These are phyloP conservation scores for Drosophila gaucha DNA, from an alignment of 2,888 invertebrate genomes.

Conservation along the genomic window DNA sequence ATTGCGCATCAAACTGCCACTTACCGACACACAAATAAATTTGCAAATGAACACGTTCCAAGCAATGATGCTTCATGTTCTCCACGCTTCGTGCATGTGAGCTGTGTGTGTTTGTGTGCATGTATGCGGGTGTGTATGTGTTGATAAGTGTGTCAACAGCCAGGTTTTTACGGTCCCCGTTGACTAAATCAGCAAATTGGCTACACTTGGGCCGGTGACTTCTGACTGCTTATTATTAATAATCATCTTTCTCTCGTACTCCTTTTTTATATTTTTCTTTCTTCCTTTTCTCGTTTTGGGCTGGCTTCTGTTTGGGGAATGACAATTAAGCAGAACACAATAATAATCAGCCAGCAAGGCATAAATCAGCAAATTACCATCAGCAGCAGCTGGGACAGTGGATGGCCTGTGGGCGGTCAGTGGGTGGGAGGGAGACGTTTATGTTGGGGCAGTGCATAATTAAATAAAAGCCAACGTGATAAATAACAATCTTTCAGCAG, in stretches of 20 bases:
- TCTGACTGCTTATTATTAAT: slow-evolving; percentile 62
- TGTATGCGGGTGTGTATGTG: slow-evolving; percentile 39
- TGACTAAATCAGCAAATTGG: slow-evolving; percentile 76
- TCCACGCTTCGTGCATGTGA: slow-evolving; percentile 11
- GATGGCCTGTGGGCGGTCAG: background rate
- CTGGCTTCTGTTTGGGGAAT: slow-evolving; percentile 57
- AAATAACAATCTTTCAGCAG: slow-evolving; percentile 74
- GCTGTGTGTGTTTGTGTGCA: slow-evolving; percentile 11
- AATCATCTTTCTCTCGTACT: slow-evolving; percentile 29
- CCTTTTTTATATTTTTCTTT: slow-evolving; percentile 12
- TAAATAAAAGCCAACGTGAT: slow-evolving; percentile 77
- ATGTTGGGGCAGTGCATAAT: slow-evolving; percentile 49
- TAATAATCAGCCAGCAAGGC: slow-evolving; percentile 70
- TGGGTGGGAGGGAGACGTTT: background rate
- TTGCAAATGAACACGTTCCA: slow-evolving; percentile 81
- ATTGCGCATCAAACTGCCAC: slow-evolving; percentile 78
- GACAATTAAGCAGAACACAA: slow-evolving; percentile 70
- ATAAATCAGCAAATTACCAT: slow-evolving; percentile 73
- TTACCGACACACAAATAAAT: slow-evolving; percentile 80
- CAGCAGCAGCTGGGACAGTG: slow-evolving; percentile 13
- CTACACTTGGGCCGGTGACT: slow-evolving; percentile 58
- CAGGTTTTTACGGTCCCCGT: slow-evolving; percentile 54
- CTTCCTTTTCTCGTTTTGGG: slow-evolving; percentile 39
- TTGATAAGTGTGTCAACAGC: slow-evolving; percentile 81
- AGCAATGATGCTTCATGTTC: slow-evolving; percentile 55